Evolutionary conservation across 2,113 vertebrate species (phyloP).

Genomic region (Excalfactoria chinensis): DNA sequence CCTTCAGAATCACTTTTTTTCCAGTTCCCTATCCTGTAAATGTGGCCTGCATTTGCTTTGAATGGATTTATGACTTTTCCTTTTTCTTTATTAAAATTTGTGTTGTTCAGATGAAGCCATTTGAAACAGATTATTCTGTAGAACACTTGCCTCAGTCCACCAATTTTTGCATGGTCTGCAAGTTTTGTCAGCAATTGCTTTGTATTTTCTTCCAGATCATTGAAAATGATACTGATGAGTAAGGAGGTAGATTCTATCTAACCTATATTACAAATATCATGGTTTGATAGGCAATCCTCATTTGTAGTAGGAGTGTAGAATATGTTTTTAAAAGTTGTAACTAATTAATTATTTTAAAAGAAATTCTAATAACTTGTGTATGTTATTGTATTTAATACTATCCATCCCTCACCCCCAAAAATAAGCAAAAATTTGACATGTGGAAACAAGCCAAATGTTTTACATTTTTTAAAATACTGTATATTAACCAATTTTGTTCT

Average conservation of each 20-base stretch:
- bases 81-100: constrained; percentile 8
- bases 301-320: background rate
- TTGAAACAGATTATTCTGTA: background rate
- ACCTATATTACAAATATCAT: background rate
- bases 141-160: constrained; percentile 14
- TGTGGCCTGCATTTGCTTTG: background rate
- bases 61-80: background rate
- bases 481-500: constrained; percentile 10
- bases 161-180: constrained; percentile 2
- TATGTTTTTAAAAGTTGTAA: background rate
- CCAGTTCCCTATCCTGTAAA: background rate
- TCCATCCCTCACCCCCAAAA: background rate
- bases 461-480: background rate
- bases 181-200: background rate
- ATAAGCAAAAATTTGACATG: background rate
- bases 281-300: background rate
- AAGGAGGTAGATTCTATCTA: background rate
- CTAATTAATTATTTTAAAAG: background rate
- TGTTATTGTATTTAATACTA: background rate
- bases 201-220: constrained; percentile 33
- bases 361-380: background rate
- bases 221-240: background rate
- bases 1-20: background rate
- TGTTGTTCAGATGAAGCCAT: background rate
- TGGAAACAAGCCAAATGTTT: constrained; percentile 1